Evolutionary conservation across 53 echinoderm and acorn worm species (phyloP).

Genomic region (Mesocentrotus franciscanus): DNA sequence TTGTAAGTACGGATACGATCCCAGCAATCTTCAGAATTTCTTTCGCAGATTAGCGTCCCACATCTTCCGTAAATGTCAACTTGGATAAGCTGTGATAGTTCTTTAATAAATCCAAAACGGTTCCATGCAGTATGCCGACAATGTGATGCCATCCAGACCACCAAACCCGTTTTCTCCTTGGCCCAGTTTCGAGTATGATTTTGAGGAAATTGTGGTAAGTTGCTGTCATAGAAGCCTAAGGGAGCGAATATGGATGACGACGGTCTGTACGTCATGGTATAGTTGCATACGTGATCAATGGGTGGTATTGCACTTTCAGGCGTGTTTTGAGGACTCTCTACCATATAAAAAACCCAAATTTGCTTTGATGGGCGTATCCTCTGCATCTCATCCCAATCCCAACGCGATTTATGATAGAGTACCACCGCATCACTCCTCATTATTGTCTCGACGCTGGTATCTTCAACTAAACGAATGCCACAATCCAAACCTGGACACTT

Average conservation of each 20-base stretch:
- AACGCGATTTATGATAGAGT: background rate
- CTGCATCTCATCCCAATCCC: constrained; percentile 17
- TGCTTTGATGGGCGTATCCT: background rate
- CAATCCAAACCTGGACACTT: background rate
- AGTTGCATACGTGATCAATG: background rate
- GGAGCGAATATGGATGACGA: background rate
- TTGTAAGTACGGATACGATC: too few species aligned
- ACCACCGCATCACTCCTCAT: constrained; percentile 13
- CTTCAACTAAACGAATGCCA: background rate
- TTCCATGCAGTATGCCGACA: background rate
- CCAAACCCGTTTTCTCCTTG: background rate
- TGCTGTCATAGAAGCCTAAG: background rate
- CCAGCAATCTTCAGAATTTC: too few species aligned
- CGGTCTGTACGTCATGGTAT: background rate
- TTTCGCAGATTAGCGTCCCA: background rate
- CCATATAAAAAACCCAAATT: background rate
- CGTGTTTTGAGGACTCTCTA: background rate
- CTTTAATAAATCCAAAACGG: constrained; percentile 36
- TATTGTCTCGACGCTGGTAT: background rate
- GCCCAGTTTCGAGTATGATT: constrained; percentile 41
- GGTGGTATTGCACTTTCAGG: background rate
- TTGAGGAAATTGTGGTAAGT: background rate
- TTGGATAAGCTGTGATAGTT: background rate
- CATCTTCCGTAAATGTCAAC: constrained; percentile 49
- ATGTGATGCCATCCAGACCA: constrained; percentile 57